Evolutionary conservation across 2,797 vertebrate species (phyloP), one percentile per base, ranked within the genome.

Genomic region (Cacajao melanocephalus): DNA sequence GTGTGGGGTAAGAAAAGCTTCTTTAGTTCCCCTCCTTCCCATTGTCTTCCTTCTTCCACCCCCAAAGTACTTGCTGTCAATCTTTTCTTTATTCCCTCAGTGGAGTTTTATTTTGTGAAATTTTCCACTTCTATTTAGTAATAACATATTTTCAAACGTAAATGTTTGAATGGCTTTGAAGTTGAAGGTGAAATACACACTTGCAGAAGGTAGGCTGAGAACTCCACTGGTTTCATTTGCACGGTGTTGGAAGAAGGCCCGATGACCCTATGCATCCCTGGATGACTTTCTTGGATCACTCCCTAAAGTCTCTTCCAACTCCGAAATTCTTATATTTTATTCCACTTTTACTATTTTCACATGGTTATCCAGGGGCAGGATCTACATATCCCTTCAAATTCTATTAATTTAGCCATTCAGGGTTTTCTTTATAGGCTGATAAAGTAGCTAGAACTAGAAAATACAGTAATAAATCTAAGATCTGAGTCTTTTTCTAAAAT

Each of bases 1-100:
- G 87, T 79, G 92, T 24, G 70, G 95, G 93, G 41, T 70, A 87
- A 96, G 94, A 95, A 84, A 95, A 76, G 91, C 96, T 50, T 78
- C 84, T 96, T 93, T 96, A 81, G 75, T 30, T 50, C 64, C 84
- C 15, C 28, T 88, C 58, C 44, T 88, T 90, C 85, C 33, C 79
- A n/a, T 14, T 33, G 67, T 93, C 80, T 94, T 90, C 95, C 94
- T 79, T 86, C 98, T 73, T 93, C 48, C 48, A 95, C 72, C 36
- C n/a, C 46, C 61, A n/a, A 24, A 30, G n/a, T 22, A 55, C 46
- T 83, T 64, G 79, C 89, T 94, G n/a, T 75, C 78, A 75, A 3
- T 30, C 81, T 94, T 90, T 41, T 83, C 73, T 97, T 92, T 93
- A 93, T 95, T 97, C 55, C 44, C 22, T 57, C 30, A 14, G 73